phyloP scores from a whole-genome alignment of 2,113 vertebrate species.

The Eonycteris spelaea region DNA sequence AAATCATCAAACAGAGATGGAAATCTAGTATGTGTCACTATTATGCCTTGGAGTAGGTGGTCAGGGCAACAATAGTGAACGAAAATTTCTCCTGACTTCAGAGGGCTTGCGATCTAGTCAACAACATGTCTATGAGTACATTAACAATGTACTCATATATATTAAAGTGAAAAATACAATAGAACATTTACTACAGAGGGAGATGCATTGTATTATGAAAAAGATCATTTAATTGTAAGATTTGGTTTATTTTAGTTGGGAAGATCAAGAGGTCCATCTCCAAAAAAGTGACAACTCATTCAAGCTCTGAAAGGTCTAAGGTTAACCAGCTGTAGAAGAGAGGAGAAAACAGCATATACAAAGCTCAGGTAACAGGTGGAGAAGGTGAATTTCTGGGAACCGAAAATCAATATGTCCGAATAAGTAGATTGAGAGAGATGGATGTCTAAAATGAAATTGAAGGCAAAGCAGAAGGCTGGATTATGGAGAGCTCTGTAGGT shows the following conservation, averaged over 20 bases:
- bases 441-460: background rate
- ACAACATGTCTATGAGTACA: background rate
- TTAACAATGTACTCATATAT: background rate
- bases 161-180: background rate
- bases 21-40: background rate
- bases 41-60: background rate
- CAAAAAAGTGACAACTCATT: background rate
- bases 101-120: background rate
- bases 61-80: background rate
- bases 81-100: background rate
- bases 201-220: background rate
- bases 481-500: background rate
- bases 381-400: background rate
- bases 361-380: background rate
- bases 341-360: fast-evolving
- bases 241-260: background rate
- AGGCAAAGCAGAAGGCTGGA: background rate
- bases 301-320: background rate
- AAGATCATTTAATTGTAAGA: background rate
- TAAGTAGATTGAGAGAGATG: background rate
- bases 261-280: background rate
- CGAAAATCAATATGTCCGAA: background rate
- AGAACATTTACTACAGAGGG: background rate
- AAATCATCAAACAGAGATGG: background rate
- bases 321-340: background rate